Evolutionary conservation across 2,797 vertebrate genomes (phyloP).

Genomic region (Acanthis flammea): DNA sequence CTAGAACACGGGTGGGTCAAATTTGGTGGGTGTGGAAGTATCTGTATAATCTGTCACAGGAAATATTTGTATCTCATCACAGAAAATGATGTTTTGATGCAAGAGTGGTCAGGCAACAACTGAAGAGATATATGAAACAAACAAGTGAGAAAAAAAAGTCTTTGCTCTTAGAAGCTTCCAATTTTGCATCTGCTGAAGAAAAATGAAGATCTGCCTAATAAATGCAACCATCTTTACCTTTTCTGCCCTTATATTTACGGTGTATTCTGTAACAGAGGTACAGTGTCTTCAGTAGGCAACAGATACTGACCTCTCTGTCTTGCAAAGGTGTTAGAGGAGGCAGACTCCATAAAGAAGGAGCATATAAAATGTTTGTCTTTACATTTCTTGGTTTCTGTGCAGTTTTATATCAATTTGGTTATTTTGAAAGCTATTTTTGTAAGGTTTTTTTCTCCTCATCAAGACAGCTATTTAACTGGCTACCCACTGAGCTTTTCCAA

Average conservation of each 20-base stretch:
- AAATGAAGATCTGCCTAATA: neutral
- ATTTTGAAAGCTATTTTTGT: slow-evolving; percentile 17
- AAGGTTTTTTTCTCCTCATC: neutral
- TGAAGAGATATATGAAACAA: neutral
- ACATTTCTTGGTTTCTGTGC: neutral
- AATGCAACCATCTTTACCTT: neutral
- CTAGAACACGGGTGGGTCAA: rapidly evolving
- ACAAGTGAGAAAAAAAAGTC: neutral
- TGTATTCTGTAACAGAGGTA: neutral
- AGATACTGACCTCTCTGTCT: neutral
- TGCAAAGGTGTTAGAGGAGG: neutral
- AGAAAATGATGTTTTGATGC: neutral
- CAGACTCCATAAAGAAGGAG: neutral
- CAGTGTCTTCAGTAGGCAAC: rapidly evolving
- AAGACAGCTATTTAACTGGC: slow-evolving; percentile 8
- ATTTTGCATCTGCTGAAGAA: neutral
- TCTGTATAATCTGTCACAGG: neutral
- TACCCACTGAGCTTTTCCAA: slow-evolving; percentile 27
- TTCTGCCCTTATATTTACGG: neutral
- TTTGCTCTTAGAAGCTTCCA: neutral
- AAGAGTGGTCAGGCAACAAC: neutral
- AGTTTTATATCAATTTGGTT: slow-evolving; percentile 5
- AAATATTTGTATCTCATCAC: neutral
- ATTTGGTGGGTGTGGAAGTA: neutral
- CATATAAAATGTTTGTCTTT: neutral